A percentile compares a stretch with the other conserved stretches of the same genome.
Conservation (phyloP, 35 echinoderm and acorn worm species). For the Nesometra sesokonis region DNA sequence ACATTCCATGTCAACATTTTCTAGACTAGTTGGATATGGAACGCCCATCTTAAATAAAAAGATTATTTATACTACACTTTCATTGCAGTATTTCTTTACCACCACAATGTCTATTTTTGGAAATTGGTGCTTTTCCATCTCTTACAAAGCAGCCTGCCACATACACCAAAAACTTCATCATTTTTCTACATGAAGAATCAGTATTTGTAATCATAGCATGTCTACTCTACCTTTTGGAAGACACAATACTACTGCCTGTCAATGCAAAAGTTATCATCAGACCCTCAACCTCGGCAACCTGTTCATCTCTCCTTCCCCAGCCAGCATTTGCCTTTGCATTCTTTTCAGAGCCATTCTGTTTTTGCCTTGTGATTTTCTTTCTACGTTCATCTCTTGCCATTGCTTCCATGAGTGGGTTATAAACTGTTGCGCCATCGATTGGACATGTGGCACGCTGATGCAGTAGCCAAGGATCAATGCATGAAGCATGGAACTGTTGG, state of each 20-base stretch:
- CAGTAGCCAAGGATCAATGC: slow-evolving; percentile 85
- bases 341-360: neutral
- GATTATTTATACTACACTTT: no score
- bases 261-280: slow-evolving; percentile 6
- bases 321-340: neutral
- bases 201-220: neutral
- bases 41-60: no score
- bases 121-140: no score
- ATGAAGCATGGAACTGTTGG: slow-evolving; percentile 63
- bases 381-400: neutral
- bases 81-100: no score
- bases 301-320: slow-evolving; percentile 5
- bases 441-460: slow-evolving; percentile 92
- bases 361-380: neutral
- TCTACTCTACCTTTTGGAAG: neutral
- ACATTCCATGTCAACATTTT: no score
- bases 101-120: no score
- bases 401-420: slow-evolving; percentile 44
- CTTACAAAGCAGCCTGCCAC: no score
- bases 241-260: slow-evolving; percentile 8
- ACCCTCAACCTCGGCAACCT: neutral
- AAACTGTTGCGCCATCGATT: slow-evolving; percentile 79
- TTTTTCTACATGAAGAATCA: no score
- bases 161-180: no score
- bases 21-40: no score